phyloP scores from a whole-genome alignment of 2,888 invertebrate species.

The Oscheius sp. region DNA sequence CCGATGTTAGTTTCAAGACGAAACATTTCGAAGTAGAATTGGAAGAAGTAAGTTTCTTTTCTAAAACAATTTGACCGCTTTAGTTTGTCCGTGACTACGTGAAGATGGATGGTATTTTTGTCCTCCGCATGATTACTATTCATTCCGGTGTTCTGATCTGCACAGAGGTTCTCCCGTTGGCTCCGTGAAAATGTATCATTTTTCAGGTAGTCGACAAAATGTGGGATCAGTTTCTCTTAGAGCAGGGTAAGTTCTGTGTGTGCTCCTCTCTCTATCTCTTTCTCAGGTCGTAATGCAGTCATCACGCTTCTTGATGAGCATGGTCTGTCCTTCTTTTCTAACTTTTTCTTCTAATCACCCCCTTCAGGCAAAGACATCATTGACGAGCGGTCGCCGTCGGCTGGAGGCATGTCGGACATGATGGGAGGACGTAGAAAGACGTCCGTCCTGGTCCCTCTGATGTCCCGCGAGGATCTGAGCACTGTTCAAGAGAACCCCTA shows the following conservation, averaged over 20 bases:
- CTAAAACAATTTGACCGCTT: neutral
- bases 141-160: slow-evolving; percentile 67
- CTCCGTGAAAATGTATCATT: too few species aligned
- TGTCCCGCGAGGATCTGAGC: slow-evolving; percentile 62
- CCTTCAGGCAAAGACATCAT: slow-evolving; percentile 37
- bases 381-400: slow-evolving; percentile 46
- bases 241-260: slow-evolving; percentile 45
- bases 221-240: slow-evolving; percentile 69
- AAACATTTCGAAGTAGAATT: slow-evolving; percentile 52
- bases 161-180: slow-evolving; percentile 40
- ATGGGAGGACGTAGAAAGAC: slow-evolving; percentile 54
- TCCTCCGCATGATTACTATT: slow-evolving; percentile 71
- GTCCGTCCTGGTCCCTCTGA: slow-evolving; percentile 66
- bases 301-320: slow-evolving; percentile 31
- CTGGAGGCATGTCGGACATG: slow-evolving; percentile 48
- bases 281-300: slow-evolving; percentile 22
- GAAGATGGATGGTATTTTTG: slow-evolving; percentile 73
- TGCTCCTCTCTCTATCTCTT: neutral
- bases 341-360: neutral
- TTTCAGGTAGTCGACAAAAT: slow-evolving; percentile 64
- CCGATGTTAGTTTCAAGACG: slow-evolving; percentile 69
- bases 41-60: slow-evolving; percentile 58
- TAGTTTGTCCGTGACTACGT: slow-evolving; percentile 69
- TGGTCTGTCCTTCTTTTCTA: slow-evolving; percentile 17
- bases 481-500: slow-evolving; percentile 41